Evolutionary conservation across 1,140 invertebrate genomes (phyloP).

Genomic region (Macrobrachium nipponense): DNA sequence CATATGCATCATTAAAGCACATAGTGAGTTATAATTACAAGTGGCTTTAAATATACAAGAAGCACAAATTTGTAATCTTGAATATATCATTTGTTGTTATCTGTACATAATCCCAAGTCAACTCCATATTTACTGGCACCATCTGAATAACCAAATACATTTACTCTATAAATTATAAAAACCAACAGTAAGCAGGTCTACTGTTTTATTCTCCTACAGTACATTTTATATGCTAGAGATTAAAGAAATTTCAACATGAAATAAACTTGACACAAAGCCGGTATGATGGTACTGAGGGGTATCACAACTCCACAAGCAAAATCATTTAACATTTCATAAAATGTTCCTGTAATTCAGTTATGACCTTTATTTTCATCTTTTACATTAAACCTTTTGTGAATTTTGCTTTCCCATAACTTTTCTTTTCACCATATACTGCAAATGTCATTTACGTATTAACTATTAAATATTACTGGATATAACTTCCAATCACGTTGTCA

Average conservation of each 20-base stretch:
- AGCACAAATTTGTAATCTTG: no score
- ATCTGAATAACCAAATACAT: neutral
- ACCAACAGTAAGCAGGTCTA: slow-evolving; percentile 26
- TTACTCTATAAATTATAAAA: slow-evolving; percentile 37
- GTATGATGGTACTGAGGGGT: slow-evolving; percentile 17
- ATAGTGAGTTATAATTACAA: no score
- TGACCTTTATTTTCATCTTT: neutral
- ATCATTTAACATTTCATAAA: neutral
- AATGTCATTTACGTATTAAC: neutral
- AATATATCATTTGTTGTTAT: no score
- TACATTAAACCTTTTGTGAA: neutral
- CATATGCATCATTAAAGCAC: no score
- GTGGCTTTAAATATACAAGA: no score
- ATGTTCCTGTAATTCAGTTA: neutral
- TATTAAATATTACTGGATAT: slow-evolving; percentile 2
- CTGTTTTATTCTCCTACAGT: neutral
- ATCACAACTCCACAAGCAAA: neutral
- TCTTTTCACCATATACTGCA: neutral
- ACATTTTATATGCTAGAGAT: slow-evolving; percentile 10
- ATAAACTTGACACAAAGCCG: slow-evolving; percentile 22
- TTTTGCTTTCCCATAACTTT: neutral
- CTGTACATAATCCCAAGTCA: no score
- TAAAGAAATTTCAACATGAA: slow-evolving; percentile 28
- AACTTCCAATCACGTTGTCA: slow-evolving; percentile 26
- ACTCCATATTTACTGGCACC: no score